Evolutionary conservation across 1,140 invertebrate genomes (phyloP), one percentile per base, ranked within the genome.

Genomic region (Rhysida immarginata): DNA sequence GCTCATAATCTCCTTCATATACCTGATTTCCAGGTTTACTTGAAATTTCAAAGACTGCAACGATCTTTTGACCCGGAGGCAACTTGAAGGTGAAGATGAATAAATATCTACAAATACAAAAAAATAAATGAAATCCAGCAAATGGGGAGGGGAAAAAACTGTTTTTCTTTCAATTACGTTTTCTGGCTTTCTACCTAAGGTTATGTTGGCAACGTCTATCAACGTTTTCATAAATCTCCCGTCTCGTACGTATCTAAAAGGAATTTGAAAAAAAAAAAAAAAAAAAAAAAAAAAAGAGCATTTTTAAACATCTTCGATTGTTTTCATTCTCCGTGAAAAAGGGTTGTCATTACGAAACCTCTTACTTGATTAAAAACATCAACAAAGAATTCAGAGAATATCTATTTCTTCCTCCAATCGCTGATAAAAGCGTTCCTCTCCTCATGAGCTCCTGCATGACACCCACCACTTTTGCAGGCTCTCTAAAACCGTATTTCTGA

Each of bases 391-490:
- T 25, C 11, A 55, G 45, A 23, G 8, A 11, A 23, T 20, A 20
- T 11, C 23, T 16, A 46, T 55, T 57, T 69, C 59, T 23, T 16
- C 60, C 59, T 23, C 54, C 59, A 11, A 60, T 35, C 5, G 59
- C 59, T 13, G 53, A 2, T 53, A 46, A 54, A 1, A 67, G 16
- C 2, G 42, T 44, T 13, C 57, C 51, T 57, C 65, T 54, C 68
- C 72, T 77, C 16, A 85, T 80, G 29, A 96, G 70, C 71, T 96
- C 91, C 68, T 88, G 84, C 58, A 94, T 75, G 2, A 94, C 70
- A 51, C 81, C 77, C 46, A 91, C 78, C 2, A 85, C 85, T 26
- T 82, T 73, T 62, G 89, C 82, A 2, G 91, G 89, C 44, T 72
- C 74, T 64, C 80, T 41, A n/a, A n/a, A n/a, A n/a, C n/a, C n/a